These are phyloP conservation scores for Phylloscopus trochilus DNA, from an alignment of 2,113 vertebrate species.

Conservation along the genomic window DNA sequence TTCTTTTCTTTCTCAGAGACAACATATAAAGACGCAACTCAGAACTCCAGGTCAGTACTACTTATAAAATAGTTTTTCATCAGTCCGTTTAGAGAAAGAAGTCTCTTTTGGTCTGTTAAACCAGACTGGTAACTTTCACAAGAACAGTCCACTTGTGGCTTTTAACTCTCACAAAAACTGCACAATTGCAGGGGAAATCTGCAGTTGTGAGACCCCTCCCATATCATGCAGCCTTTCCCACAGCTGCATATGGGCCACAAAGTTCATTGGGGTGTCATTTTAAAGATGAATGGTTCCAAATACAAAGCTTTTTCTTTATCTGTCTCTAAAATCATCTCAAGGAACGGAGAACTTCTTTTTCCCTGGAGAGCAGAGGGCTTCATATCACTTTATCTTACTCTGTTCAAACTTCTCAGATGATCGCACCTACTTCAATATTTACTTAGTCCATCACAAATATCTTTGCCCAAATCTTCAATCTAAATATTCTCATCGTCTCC, in stretches of 20 bases:
- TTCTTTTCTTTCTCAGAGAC: background rate
- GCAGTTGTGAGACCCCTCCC: background rate
- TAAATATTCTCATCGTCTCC: background rate
- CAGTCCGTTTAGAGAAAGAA: background rate
- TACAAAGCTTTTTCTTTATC: background rate
- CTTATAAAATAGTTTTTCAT: background rate
- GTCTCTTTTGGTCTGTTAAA: background rate
- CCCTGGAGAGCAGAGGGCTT: background rate
- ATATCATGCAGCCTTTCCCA: background rate
- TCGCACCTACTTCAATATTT: background rate
- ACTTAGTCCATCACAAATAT: background rate
- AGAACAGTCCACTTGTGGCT: background rate
- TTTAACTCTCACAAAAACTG: background rate
- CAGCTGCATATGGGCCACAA: background rate
- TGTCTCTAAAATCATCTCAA: background rate
- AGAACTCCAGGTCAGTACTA: background rate
- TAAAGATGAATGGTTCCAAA: background rate
- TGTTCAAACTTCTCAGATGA: background rate
- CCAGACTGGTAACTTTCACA: background rate
- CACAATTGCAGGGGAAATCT: background rate
- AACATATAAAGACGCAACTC: background rate
- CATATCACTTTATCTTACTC: background rate
- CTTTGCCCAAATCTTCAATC: background rate
- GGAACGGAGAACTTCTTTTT: background rate
- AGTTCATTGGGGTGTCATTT: background rate